Evolutionary conservation across 2,797 vertebrate species (phyloP).

Genomic region (Pelochelys cantorii): DNA sequence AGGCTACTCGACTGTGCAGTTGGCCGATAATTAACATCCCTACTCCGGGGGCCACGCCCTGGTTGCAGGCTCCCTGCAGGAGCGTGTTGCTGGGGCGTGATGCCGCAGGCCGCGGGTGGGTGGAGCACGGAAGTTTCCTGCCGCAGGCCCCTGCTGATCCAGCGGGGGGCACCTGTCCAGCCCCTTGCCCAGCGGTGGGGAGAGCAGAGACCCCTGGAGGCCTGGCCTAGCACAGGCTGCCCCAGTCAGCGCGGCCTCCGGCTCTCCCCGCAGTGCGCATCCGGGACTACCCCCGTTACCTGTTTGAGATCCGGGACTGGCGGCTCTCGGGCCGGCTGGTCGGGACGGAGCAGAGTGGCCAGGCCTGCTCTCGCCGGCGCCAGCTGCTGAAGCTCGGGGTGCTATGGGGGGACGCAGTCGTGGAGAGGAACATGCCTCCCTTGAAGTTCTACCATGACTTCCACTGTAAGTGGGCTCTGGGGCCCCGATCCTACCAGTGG

Average conservation of each 20-base stretch:
- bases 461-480: slow-evolving; percentile 86
- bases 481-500: background rate
- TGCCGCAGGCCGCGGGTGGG: background rate
- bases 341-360: slow-evolving; percentile 93
- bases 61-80: background rate
- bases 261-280: slow-evolving; percentile 87
- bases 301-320: slow-evolving; percentile 98
- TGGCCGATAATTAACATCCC: too few relatives aligned
- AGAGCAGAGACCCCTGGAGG: background rate
- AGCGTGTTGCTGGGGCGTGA: background rate
- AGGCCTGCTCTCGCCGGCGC: slow-evolving; percentile 88
- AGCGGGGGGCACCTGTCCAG: too few relatives aligned
- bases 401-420: slow-evolving; percentile 91
- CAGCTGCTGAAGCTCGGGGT: slow-evolving; percentile 88
- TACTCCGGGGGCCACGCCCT: background rate
- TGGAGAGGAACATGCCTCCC: slow-evolving; percentile 96
- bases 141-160: background rate
- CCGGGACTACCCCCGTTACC: slow-evolving; percentile 95
- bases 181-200: background rate
- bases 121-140: rapidly evolving
- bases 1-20: too few relatives aligned
- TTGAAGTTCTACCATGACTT: slow-evolving; percentile 98
- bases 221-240: too few relatives aligned
- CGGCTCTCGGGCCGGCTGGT: slow-evolving; percentile 90
- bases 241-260: background rate